Conservation (phyloP, 2,888 invertebrate genomes). For the Palloptera scutellata region DNA sequence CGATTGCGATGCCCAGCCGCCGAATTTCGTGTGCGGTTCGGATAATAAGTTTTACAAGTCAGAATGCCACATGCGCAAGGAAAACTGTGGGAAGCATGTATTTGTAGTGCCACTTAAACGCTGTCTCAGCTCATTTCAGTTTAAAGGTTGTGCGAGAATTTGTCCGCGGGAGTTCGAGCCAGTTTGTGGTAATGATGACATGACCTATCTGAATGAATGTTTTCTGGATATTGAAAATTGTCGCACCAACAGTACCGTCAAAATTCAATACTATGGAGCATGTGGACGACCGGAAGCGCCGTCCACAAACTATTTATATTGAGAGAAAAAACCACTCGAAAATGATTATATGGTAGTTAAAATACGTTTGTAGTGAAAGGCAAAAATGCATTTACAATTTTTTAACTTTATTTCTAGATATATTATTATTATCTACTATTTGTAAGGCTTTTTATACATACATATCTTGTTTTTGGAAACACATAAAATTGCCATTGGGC, state of each 20-base stretch:
- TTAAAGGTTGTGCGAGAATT: conserved; percentile 85
- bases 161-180: conserved; percentile 89
- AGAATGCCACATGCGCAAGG: conserved; percentile 90
- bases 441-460: conserved; percentile 50
- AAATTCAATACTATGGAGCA: conserved; percentile 81
- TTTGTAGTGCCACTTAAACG: conserved; percentile 90
- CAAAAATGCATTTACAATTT: not conserved
- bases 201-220: conserved; percentile 93
- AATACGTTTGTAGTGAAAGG: not conserved
- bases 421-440: conserved; percentile 39
- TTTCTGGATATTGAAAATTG: conserved; percentile 92
- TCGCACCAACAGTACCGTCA: conserved; percentile 78
- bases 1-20: conserved; percentile 68
- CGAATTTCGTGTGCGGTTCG: conserved; percentile 85
- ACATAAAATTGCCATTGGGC: conserved; percentile 30
- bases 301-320: conserved; percentile 88
- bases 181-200: conserved; percentile 90
- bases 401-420: not conserved
- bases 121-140: conserved; percentile 84
- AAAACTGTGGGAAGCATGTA: conserved; percentile 90
- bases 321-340: conserved; percentile 35
- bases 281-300: conserved; percentile 87
- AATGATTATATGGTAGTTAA: not conserved
- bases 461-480: conserved; percentile 51
- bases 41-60: conserved; percentile 90